These are phyloP conservation scores for Dicerorhinus sumatrensis DNA, from an alignment of 2,113 vertebrate genomes.

Conservation along the genomic window DNA sequence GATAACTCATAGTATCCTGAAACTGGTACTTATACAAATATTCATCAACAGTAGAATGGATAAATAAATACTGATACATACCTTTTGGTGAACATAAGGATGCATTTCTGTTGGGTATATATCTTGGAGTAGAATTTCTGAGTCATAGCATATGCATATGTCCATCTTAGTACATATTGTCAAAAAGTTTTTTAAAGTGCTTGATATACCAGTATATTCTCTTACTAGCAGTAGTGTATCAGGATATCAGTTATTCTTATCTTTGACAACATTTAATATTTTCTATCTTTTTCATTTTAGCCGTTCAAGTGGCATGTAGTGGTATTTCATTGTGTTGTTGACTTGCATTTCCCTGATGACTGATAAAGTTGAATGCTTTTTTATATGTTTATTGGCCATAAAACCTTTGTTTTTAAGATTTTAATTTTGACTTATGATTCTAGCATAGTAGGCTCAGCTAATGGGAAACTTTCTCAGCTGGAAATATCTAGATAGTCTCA, in stretches of 20 bases:
- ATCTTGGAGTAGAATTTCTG: not conserved
- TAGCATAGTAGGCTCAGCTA: not conserved
- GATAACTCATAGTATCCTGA: not conserved
- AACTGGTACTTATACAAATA: not conserved
- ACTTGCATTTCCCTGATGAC: not conserved
- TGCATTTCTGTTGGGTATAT: not conserved
- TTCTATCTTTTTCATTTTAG: not conserved
- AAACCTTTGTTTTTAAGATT: not conserved
- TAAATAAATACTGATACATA: not conserved
- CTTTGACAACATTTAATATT: not conserved
- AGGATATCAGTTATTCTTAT: not conserved
- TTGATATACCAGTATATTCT: not conserved
- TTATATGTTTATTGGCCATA: not conserved
- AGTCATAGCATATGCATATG: not conserved
- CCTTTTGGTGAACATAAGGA: not conserved
- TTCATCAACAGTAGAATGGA: not conserved
- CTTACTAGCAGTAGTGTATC: not conserved
- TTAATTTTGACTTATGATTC: not conserved
- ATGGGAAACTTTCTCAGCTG: not conserved
- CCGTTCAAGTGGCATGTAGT: not conserved
- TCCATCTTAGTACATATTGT: not conserved
- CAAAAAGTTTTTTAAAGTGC: not conserved
- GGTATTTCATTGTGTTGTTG: not conserved
- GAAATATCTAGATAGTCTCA: not conserved
- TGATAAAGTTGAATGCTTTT: not conserved